Base-by-base conservation (phyloP, 2,888 invertebrate species). In the Rutpela maculata region DNA sequence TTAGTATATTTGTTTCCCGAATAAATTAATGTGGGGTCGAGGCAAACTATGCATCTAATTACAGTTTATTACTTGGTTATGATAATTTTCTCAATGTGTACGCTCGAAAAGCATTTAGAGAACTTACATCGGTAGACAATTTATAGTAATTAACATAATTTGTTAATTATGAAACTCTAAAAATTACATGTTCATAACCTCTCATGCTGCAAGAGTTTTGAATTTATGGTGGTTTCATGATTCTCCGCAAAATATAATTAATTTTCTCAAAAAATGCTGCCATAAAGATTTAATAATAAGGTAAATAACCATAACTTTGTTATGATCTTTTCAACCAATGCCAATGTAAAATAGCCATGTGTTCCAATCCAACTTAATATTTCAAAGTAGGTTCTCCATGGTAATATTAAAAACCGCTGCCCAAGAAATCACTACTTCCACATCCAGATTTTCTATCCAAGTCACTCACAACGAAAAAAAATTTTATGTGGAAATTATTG, bases 121-220 rank as follows among this genome's bases (percentile, higher is more conserved):
- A n/a, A 62, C 31, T 35, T 15, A 9, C n/a, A 50, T n/a, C 35
- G 15, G 59, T 62, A 22, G 62, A 31, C 31, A 35, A 31, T 26
- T 17, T 35, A 31, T 35, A 17, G 62, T 62, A 35, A 62, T 62
- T n/a, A 62, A n/a, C 62, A 62, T 62, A 62, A 62, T 62, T 62
- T 31, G 31, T 62, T 62, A 62, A 62, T 62, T 62, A 31, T 12
- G 62, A 62, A 62, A 35, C 31, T 22, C 15, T 19, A 59, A 59
- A 59, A 59, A 59, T 62, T 31, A 12, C 9, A 62, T 31, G 62
- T 62, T 62, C n/a, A 62, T 62, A 26, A 9, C 62, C 17, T 62
- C n/a, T 31, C 31, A 22, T 15, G 62, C 62, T 1, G 62, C 62
- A 31, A 62, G 62, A 12, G 9, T 22, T 31, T 31, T 15, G 26